A percentile compares a stretch with the other conserved stretches of the same genome.
These are phyloP conservation scores for Andrena trimmerana DNA, from an alignment of 2,888 invertebrate species.

Conservation along the genomic window DNA sequence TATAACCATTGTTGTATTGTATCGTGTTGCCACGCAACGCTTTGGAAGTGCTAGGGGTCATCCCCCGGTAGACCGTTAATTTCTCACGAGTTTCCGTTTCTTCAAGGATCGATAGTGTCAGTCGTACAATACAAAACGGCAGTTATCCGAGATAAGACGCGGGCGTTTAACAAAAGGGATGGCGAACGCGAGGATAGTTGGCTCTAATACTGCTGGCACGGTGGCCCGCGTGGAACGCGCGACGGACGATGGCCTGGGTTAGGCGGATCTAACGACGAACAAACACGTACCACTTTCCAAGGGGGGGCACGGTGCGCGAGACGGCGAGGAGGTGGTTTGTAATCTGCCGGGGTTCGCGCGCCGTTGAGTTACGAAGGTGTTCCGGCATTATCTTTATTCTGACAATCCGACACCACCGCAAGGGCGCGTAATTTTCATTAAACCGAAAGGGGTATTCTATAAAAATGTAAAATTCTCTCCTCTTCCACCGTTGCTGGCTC, in stretches of 20 bases:
- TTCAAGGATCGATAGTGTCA: background rate
- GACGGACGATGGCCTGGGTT: background rate
- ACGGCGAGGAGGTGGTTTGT: no score
- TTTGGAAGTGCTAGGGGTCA: constrained; percentile 12
- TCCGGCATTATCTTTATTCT: constrained; percentile 13
- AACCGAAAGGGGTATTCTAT: constrained; percentile 30
- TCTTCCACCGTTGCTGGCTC: constrained; percentile 5
- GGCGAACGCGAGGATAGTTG: constrained; percentile 79
- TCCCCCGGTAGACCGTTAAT: background rate
- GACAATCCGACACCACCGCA: constrained; percentile 6
- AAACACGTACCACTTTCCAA: no score
- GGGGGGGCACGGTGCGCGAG: no score
- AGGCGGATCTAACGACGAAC: no score
- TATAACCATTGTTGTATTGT: constrained; percentile 69
- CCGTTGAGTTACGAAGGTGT: background rate
- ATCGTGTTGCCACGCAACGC: constrained; percentile 46
- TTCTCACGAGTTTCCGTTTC: background rate
- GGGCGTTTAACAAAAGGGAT: constrained; percentile 70
- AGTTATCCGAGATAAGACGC: constrained; percentile 66
- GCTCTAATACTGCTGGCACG: constrained; percentile 83
- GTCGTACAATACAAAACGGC: constrained; percentile 75
- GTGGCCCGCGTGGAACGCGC: constrained; percentile 54
- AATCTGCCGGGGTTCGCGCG: no score
- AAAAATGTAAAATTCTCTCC: constrained; percentile 51
- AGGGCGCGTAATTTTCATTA: constrained; percentile 29